phyloP scores from a whole-genome alignment of 2,888 invertebrate genomes.

The Drosophila histrio region DNA sequence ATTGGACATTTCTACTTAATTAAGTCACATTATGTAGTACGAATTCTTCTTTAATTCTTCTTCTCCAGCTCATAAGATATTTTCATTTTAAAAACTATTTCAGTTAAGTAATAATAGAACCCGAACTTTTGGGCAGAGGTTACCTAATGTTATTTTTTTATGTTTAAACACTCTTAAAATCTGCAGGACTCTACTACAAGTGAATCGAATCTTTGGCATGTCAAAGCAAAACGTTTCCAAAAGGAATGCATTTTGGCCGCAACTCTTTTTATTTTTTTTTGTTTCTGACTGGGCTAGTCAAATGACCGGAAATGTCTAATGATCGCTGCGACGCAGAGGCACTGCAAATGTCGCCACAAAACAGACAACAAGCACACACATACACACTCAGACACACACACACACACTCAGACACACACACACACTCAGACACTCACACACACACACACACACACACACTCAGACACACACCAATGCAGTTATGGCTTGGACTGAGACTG shows the following conservation, averaged over 20 bases:
- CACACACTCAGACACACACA: neutral
- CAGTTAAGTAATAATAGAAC: no score
- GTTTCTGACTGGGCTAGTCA: conserved; percentile 22
- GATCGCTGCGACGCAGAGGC: conserved; percentile 36
- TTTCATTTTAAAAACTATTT: no score
- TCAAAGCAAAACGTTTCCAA: no score
- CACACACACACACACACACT: neutral
- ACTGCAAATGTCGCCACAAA: conserved; percentile 36
- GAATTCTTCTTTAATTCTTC: no score
- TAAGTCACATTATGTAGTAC: no score
- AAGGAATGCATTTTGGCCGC: neutral
- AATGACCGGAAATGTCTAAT: conserved; percentile 67
- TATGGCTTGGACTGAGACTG: conserved; percentile 31
- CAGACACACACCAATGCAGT: neutral
- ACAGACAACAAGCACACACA: conserved; percentile 1
- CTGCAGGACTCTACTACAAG: no score
- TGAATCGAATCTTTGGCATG: no score
- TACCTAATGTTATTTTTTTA: no score
- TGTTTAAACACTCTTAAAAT: no score
- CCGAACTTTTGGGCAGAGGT: no score
- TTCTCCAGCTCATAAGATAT: no score
- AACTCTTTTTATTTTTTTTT: neutral
- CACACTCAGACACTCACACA: neutral
- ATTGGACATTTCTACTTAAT: no score
- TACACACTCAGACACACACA: neutral